These are phyloP conservation scores for Xestoiulus laeticollis DNA, from an alignment of 2,888 invertebrate species.

Conservation along the genomic window DNA sequence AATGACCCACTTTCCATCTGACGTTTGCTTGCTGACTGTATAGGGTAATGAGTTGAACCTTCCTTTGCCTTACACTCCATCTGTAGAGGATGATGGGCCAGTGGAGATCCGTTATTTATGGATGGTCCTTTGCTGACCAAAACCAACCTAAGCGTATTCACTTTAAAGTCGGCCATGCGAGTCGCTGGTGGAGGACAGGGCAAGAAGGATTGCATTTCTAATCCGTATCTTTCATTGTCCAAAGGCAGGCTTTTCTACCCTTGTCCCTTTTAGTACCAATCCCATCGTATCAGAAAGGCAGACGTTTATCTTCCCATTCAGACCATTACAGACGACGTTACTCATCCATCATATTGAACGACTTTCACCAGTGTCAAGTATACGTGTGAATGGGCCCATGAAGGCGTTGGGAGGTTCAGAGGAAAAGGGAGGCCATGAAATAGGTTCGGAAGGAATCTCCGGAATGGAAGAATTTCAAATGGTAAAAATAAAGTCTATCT, in stretches of 20 bases:
- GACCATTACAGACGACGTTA: conserved; percentile 45
- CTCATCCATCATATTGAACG: conserved; percentile 47
- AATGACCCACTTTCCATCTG: no score
- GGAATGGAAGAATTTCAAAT: conserved; percentile 20
- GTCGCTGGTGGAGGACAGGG: background rate
- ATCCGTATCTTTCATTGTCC: conserved; percentile 43
- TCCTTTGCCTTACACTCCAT: no score
- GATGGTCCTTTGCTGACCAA: background rate
- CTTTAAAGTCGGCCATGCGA: conserved; percentile 16
- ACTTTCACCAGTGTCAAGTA: conserved; percentile 30
- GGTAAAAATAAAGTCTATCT: background rate
- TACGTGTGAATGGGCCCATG: background rate
- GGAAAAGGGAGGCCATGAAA: background rate
- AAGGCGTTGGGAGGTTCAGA: background rate
- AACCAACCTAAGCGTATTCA: background rate
- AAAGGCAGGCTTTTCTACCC: conserved; percentile 14
- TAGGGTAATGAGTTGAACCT: no score
- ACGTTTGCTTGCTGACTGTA: no score
- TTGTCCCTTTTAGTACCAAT: conserved; percentile 34
- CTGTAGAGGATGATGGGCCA: no score
- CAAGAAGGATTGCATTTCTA: conserved; percentile 1
- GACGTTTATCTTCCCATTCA: conserved; percentile 46
- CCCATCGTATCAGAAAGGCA: conserved; percentile 48
- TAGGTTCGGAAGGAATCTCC: background rate
- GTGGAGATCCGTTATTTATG: background rate